Evolutionary conservation across 2,888 invertebrate species (phyloP).

Genomic region (Microdon myrmicae): DNA sequence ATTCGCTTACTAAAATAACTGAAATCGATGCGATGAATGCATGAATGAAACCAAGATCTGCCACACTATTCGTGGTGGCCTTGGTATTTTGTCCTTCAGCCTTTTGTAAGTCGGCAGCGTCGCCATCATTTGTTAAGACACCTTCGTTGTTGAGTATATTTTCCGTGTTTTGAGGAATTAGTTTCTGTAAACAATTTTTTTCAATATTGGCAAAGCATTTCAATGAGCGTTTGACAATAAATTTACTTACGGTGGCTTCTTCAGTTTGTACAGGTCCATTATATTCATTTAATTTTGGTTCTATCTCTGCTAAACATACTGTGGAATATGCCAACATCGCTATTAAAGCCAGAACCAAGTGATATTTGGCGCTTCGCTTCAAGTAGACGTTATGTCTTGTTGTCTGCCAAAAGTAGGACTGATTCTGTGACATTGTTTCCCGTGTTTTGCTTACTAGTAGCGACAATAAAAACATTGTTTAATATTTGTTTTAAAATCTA

Average conservation of each 20-base stretch:
- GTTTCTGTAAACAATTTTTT: constrained; percentile 39
- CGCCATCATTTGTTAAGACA: constrained; percentile 51
- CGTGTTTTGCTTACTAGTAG: no score
- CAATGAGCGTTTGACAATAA: background rate
- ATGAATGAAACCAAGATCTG: constrained; percentile 84
- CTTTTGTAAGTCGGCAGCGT: constrained; percentile 32
- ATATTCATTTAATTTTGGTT: constrained; percentile 56
- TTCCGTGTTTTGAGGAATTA: constrained; percentile 45
- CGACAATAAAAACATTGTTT: no score
- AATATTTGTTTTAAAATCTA: no score
- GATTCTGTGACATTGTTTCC: constrained; percentile 67
- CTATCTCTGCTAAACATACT: constrained; percentile 60
- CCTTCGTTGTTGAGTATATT: constrained; percentile 28
- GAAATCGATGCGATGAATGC: constrained; percentile 95
- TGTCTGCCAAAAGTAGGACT: constrained; percentile 66
- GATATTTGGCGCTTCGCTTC: constrained; percentile 62
- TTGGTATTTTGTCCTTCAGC: constrained; percentile 30
- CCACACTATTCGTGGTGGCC: constrained; percentile 44
- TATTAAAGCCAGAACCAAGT: constrained; percentile 61
- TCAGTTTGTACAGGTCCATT: constrained; percentile 54
- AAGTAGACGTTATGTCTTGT: constrained; percentile 65
- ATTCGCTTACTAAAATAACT: constrained; percentile 95
- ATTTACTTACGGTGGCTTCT: constrained; percentile 56
- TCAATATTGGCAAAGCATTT: background rate
- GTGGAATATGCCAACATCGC: constrained; percentile 62